phyloP scores from a whole-genome alignment of 2,797 vertebrate genomes.

The Arvicola amphibius region DNA sequence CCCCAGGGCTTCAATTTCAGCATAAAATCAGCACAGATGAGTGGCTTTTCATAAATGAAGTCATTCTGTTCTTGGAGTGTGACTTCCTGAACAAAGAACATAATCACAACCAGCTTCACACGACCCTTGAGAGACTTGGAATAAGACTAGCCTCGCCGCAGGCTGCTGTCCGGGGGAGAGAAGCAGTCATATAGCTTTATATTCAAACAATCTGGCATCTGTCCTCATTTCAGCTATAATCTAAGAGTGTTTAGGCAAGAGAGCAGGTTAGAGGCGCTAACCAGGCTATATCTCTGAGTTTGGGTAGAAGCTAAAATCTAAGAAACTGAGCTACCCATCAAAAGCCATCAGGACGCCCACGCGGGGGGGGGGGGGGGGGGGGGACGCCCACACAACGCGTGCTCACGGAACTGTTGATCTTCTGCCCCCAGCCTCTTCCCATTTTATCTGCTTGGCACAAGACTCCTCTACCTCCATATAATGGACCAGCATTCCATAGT shows the following conservation, averaged over 20 bases:
- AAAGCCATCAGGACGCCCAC: not conserved
- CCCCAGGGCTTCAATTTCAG: conserved; percentile 7
- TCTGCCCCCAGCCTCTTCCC: not conserved
- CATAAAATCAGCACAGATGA: conserved; percentile 33
- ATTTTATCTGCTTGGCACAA: not conserved
- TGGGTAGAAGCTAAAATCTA: conserved; percentile 14
- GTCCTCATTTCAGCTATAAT: conserved; percentile 1
- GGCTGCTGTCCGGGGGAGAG: not conserved
- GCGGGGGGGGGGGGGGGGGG: too few species aligned
- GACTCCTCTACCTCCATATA: not conserved
- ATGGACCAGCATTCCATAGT: not conserved
- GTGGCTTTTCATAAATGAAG: conserved; percentile 50
- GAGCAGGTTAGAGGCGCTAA: not conserved
- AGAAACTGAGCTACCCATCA: not conserved
- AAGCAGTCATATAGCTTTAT: not conserved
- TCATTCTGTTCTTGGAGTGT: conserved; percentile 20
- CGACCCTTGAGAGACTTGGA: not conserved
- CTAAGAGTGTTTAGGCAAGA: not conserved
- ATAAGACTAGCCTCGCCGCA: not conserved
- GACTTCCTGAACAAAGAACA: conserved; percentile 46
- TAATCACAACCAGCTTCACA: conserved; percentile 26
- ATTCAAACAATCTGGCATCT: conserved; percentile 5
- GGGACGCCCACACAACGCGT: too few species aligned
- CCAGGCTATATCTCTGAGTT: not conserved
- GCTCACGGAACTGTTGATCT: not conserved